Evolutionary conservation across 2,797 vertebrate species (phyloP), one percentile per base, ranked within the genome.

Genomic region (Danio kyathit): DNA sequence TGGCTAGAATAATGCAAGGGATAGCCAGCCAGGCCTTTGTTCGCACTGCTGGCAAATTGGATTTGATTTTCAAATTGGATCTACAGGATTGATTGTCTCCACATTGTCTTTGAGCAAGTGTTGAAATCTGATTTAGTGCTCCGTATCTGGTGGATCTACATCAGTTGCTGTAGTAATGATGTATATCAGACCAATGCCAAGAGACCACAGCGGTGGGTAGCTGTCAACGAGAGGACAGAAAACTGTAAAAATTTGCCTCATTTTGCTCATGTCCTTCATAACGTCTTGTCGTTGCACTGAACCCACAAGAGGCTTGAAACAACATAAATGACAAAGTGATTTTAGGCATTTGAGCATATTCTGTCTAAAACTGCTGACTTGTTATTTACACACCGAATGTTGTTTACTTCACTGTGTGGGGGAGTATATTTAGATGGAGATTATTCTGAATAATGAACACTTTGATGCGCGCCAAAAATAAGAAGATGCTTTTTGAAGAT

Each of bases 21-120:
- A 38, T 16, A 2, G 52, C 19, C 41, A 57, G 2, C 6, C 7
- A 5, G 9, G 29, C 1, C 19, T 70, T 72, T 44, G 52, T 59
- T 44, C 54, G 57, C 52, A 44, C 40, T 57, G 13, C 54, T 29
- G 70, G 12, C 40, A 46, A 73, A 73, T 73, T 73, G 41, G 41
- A 46, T 73, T 73, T 46, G 54, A 73, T 73, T 57, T 73, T 57
- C 41, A 59, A 57, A 59, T 73, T 17, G 44, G 17, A 57, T 59
- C 41, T 46, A 43, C 17, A 46, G 52, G 17, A 73, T 40, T 57
- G n/a, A 73, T 44, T 56, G 6, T 57, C 29, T 29, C n/a, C 7
- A 19, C 3, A 56, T 43, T 72, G 70, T 57, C 52, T 2, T 44
- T 73, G 70, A 57, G 17, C 71, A 73, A 46, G 41, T 43, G 54